Evolutionary conservation across 2,797 vertebrate species (phyloP).

Genomic region (Apogon talboti): DNA sequence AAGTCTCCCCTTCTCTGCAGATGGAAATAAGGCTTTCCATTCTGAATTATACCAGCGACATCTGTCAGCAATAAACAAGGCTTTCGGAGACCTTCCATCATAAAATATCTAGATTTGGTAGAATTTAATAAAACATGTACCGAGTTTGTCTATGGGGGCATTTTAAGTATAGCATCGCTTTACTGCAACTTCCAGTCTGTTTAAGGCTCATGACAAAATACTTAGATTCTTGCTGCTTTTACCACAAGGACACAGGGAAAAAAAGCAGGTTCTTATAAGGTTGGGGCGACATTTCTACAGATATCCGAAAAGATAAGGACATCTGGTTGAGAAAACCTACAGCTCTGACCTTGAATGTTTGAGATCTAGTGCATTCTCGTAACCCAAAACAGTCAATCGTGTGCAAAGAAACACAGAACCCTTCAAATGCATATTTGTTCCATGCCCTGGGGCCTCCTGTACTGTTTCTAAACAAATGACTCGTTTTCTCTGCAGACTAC

Average conservation of each 20-base stretch:
- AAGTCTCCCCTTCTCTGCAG: conserved; percentile 37
- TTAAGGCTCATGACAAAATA: not conserved
- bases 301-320: conserved; percentile 10
- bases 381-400: conserved; percentile 39
- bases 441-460: conserved; percentile 34
- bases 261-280: conserved; percentile 1
- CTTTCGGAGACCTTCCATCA: conserved; percentile 31
- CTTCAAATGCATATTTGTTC: conserved; percentile 64
- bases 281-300: conserved; percentile 27
- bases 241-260: conserved; percentile 29
- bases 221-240: conserved; percentile 18
- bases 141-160: conserved; percentile 25
- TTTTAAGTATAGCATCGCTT: not conserved
- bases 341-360: conserved; percentile 46
- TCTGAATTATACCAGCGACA: conserved; percentile 57
- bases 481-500: conserved; percentile 47
- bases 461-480: conserved; percentile 62
- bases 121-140: conserved; percentile 18
- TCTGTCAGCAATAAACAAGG: conserved; percentile 57
- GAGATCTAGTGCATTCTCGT: conserved; percentile 20
- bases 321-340: conserved; percentile 32
- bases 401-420: conserved; percentile 50
- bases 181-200: not conserved
- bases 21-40: conserved; percentile 52
- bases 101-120: conserved; percentile 18